Conservation (phyloP, 2,113 vertebrate genomes). For the sheep (Ovis aries) region ARS-UI_Ramb_v3.0 NC_056054.1:155282501-155283000, state of each 20-base stretch:
- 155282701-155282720: conserved; percentile 52
- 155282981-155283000: conserved; percentile 33
- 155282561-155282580: conserved; percentile 60
- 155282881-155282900: conserved; percentile 56
- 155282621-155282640: conserved; percentile 56
- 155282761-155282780: conserved; percentile 61
- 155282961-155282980: conserved; percentile 24
- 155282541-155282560: conserved; percentile 68
- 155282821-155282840: conserved; percentile 64
- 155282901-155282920: not conserved
- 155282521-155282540: conserved; percentile 55
- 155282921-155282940: conserved; percentile 58
- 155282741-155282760: conserved; percentile 66
- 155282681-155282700: conserved; percentile 65
- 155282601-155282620: conserved; percentile 58
- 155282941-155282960: conserved; percentile 8
- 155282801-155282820: conserved; percentile 64
- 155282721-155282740: conserved; percentile 68
- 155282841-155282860: conserved; percentile 30
- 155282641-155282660: conserved; percentile 57
- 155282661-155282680: conserved; percentile 61
- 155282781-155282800: conserved; percentile 68
- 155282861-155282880: conserved; percentile 50
- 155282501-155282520: conserved; percentile 61
- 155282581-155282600: not conserved